phyloP scores from a whole-genome alignment of 2,888 invertebrate genomes.

The Hirtodrosophila cameraria region DNA sequence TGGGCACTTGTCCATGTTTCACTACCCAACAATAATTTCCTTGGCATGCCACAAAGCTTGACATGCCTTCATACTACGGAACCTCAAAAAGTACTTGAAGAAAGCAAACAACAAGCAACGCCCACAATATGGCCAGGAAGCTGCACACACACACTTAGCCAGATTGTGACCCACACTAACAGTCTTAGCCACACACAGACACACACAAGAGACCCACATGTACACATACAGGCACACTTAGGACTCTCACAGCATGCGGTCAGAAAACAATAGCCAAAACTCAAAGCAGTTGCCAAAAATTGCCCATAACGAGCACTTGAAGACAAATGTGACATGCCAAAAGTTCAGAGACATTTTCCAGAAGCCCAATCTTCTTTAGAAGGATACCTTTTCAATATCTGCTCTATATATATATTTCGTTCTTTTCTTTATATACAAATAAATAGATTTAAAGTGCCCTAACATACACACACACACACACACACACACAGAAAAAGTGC shows the following conservation, averaged over 20 bases:
- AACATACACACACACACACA: constrained; percentile 1
- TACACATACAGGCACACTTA: constrained; percentile 1
- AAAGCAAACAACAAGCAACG: constrained; percentile 30
- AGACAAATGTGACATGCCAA: constrained; percentile 69
- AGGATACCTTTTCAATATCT: constrained; percentile 63
- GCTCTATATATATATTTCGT: constrained; percentile 3
- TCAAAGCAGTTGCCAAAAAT: constrained; percentile 69
- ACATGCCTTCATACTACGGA: constrained; percentile 29
- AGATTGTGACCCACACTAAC: no score
- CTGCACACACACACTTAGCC: constrained; percentile 26
- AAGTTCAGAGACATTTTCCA: constrained; percentile 51
- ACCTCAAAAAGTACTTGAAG: constrained; percentile 56
- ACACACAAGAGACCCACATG: constrained; percentile 22
- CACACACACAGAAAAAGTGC: constrained; percentile 32
- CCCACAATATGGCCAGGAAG: constrained; percentile 30
- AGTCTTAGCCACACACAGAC: constrained; percentile 17
- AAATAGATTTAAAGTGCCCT: constrained; percentile 62
- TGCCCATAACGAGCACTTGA: constrained; percentile 78
- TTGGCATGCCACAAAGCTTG: constrained; percentile 56
- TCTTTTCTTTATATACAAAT: constrained; percentile 7
- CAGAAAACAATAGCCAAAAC: constrained; percentile 67
- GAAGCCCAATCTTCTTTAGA: constrained; percentile 12
- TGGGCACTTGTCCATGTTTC: constrained; percentile 64
- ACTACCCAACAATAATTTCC: constrained; percentile 51
- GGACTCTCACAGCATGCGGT: constrained; percentile 39